These are phyloP conservation scores for Falco biarmicus DNA, from an alignment of 2,797 vertebrate genomes.

Conservation along the genomic window DNA sequence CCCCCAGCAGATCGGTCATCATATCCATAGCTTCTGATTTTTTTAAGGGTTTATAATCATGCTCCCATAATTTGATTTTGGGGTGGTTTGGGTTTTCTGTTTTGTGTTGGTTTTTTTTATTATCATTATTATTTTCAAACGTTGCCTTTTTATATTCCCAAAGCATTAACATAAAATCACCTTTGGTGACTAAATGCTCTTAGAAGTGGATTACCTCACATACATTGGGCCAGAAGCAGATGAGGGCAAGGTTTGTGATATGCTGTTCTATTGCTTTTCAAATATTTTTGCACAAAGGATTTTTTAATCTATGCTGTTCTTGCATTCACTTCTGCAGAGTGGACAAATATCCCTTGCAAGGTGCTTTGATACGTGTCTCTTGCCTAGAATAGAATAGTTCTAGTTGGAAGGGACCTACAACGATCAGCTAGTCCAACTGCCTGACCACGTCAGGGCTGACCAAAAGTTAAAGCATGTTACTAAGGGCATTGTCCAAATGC, in stretches of 20 bases:
- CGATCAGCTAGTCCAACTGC: not conserved
- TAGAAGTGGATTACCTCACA: not conserved
- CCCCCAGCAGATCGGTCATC: no score
- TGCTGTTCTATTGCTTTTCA: not conserved
- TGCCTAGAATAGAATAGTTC: not conserved
- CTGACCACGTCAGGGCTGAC: not conserved
- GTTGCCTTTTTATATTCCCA: not conserved
- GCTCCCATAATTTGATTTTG: not conserved
- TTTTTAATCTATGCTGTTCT: not conserved
- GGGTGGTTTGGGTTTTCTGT: no score
- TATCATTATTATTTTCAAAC: not conserved
- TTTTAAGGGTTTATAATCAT: not conserved
- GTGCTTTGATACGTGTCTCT: not conserved
- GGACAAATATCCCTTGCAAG: not conserved
- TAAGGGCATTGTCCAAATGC: not conserved
- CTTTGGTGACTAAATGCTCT: not conserved
- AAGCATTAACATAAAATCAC: not conserved
- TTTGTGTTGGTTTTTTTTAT: not conserved
- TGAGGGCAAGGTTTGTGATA: not conserved
- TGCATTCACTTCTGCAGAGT: not conserved
- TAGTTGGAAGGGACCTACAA: not conserved
- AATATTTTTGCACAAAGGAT: not conserved
- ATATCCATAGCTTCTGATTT: not conserved
- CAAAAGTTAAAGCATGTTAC: not conserved
- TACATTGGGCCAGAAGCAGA: not conserved